phyloP scores from a whole-genome alignment of 2,113 vertebrate species.

The Tachysurus vachellii region DNA sequence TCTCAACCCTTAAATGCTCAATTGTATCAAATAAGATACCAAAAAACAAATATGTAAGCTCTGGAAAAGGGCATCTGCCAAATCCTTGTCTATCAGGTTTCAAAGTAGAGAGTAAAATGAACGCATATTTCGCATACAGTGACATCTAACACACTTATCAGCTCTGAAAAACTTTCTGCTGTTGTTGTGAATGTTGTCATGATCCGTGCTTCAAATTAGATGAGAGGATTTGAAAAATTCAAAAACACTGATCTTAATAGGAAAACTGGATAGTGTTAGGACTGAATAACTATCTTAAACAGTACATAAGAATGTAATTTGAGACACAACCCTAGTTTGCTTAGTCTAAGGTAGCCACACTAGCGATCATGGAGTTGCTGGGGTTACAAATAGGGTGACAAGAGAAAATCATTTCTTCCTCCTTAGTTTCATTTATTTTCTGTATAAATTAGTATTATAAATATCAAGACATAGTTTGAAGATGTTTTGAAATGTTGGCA shows the following conservation, averaged over 20 bases:
- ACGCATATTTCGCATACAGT: background rate
- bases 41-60: too few species aligned
- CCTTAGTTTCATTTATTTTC: background rate
- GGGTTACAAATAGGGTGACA: background rate
- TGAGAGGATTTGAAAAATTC: background rate
- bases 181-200: background rate
- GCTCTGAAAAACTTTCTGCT: background rate
- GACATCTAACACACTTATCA: background rate
- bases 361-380: background rate
- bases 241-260: background rate
- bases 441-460: background rate
- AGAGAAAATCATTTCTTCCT: background rate
- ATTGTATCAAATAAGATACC: too few species aligned
- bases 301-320: background rate
- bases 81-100: background rate
- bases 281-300: background rate
- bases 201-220: background rate
- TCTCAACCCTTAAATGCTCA: too few species aligned
- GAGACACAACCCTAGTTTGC: background rate
- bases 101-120: background rate
- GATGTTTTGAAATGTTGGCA: background rate
- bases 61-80: too few species aligned
- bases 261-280: background rate
- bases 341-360: background rate
- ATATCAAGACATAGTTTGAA: too few species aligned